Evolutionary conservation across 2,113 vertebrate genomes (phyloP).

Genomic region (Chaetura pelagica): DNA sequence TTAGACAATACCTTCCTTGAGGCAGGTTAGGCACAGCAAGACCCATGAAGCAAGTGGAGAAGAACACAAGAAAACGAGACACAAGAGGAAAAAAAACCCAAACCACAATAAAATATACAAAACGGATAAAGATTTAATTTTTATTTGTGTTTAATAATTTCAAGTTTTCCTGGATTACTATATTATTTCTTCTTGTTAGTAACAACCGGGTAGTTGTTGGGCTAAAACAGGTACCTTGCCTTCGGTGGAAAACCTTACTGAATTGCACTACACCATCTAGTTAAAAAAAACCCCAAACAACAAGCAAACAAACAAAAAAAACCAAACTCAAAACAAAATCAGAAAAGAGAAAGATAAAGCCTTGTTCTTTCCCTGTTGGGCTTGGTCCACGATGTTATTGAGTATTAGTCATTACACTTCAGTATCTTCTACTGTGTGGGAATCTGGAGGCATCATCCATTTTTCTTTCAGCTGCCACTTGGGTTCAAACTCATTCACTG

Average conservation of each 20-base stretch:
- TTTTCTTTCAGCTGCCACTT: constrained; percentile 54
- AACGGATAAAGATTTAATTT: not conserved
- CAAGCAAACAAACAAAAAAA: too few species aligned
- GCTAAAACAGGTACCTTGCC: not conserved
- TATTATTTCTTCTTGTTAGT: not conserved
- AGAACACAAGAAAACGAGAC: not conserved
- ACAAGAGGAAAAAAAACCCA: not conserved
- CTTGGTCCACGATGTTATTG: not conserved
- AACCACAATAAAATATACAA: not conserved
- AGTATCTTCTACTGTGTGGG: not conserved
- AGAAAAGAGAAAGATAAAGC: too few species aligned
- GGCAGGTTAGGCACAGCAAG: not conserved
- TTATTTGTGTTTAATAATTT: not conserved
- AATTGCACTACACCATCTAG: not conserved
- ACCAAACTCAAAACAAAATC: not conserved
- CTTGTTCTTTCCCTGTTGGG: not conserved
- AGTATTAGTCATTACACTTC: not conserved
- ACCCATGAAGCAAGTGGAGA: not conserved
- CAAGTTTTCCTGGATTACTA: not conserved
- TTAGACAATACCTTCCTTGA: not conserved
- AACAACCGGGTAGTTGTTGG: not conserved
- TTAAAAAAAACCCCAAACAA: not conserved
- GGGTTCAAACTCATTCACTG: not conserved
- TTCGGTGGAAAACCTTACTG: not conserved
- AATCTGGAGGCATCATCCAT: constrained; percentile 12